These are phyloP conservation scores for Hafferia zeledoni DNA, from an alignment of 2,797 vertebrate species.

Conservation along the genomic window DNA sequence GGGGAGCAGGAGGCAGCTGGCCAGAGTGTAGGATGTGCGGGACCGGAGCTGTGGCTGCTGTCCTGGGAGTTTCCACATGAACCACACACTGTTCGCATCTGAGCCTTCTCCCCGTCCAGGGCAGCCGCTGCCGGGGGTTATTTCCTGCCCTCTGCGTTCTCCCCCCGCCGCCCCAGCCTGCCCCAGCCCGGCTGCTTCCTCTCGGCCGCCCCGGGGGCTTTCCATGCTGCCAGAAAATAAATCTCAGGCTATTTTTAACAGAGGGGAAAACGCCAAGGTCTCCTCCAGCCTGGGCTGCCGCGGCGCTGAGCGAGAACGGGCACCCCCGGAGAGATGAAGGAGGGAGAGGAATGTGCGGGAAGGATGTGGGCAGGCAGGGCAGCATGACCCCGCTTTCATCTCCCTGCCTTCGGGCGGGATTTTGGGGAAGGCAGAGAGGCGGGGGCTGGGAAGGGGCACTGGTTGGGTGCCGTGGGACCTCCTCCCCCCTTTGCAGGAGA, in stretches of 20 bases:
- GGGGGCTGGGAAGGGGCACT: not conserved
- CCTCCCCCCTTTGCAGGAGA: not conserved
- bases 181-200: slow-evolving; percentile 68
- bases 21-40: not conserved
- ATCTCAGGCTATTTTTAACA: slow-evolving; percentile 68
- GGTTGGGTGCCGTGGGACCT: not conserved
- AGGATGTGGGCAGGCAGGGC: slow-evolving; percentile 31
- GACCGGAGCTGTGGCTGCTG: not conserved
- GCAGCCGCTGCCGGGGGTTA: slow-evolving; percentile 42
- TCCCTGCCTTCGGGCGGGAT: not conserved
- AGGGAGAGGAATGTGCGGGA: slow-evolving; percentile 13
- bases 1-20: not conserved
- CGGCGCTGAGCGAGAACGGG: not conserved
- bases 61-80: slow-evolving; percentile 63
- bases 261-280: slow-evolving; percentile 65
- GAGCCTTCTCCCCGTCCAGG: slow-evolving; percentile 49
- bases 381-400: not conserved
- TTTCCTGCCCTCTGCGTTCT: slow-evolving; percentile 67
- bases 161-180: slow-evolving; percentile 50
- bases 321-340: slow-evolving; percentile 51
- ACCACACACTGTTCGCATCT: slow-evolving; percentile 31
- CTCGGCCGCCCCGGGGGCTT: slow-evolving; percentile 66
- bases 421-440: not conserved
- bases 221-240: slow-evolving; percentile 70
- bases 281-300: not conserved